Conservation (phyloP, 1,140 invertebrate species). For the Drosophila kepulauana region DNA sequence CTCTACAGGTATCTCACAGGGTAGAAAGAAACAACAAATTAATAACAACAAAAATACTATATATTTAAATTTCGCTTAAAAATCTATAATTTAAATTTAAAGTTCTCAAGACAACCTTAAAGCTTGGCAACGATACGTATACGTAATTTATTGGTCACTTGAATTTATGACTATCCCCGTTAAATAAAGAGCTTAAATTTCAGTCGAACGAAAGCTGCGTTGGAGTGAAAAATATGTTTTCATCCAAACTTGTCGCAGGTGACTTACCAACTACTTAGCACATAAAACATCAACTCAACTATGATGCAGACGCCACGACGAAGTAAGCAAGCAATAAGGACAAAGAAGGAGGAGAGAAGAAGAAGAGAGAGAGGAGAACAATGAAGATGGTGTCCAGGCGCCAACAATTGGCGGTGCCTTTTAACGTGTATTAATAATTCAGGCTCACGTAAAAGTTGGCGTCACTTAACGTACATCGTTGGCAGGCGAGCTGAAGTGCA, state of each 20-base stretch:
- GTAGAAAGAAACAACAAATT: slow-evolving; percentile 76
- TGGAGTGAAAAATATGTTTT: slow-evolving; percentile 38
- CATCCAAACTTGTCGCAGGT: slow-evolving; percentile 57
- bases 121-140: not conserved
- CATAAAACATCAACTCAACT: slow-evolving; percentile 59
- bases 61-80: not conserved
- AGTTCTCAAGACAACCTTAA: not conserved
- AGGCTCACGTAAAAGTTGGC: slow-evolving; percentile 58
- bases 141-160: slow-evolving; percentile 1
- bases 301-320: slow-evolving; percentile 29
- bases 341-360: not conserved
- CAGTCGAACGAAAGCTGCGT: not conserved
- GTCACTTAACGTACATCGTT: slow-evolving; percentile 39
- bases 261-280: slow-evolving; percentile 61
- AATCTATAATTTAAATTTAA: no score
- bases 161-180: not conserved
- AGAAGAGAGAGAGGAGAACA: not conserved
- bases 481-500: slow-evolving; percentile 37
- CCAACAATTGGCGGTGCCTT: slow-evolving; percentile 56
- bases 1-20: slow-evolving; percentile 99
- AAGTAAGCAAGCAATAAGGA: not conserved
- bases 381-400: slow-evolving; percentile 42
- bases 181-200: slow-evolving; percentile 17
- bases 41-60: slow-evolving; percentile 15
- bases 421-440: slow-evolving; percentile 64